Base-by-base conservation (phyloP, 2,113 vertebrate species). In the Grammomys dolichurus region DNA sequence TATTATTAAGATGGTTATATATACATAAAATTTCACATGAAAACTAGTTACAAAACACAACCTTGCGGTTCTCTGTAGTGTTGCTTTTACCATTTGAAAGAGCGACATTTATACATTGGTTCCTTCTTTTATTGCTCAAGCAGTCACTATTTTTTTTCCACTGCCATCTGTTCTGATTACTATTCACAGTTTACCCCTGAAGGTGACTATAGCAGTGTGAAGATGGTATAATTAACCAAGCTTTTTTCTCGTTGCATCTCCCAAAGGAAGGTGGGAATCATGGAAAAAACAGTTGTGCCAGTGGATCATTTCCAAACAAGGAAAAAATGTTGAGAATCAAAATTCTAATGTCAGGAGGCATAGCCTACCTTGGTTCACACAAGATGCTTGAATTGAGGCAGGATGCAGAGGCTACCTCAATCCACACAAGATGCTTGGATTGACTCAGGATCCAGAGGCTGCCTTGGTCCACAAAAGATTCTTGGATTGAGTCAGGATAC, bases 61-160 rank as follows among this genome's bases (percentile, higher is more conserved):
- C 89, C 24, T 86, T 92, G 70, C 73, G 14, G 14, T 81, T 54
- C 51, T 90, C 94, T 76, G 80, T 91, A 46, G 36, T 69, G 7
- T 81, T 96, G 48, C n/a, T 85, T 94, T 95, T 94, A 92, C 8
- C 75, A 75, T 91, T 95, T 80, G 93, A 96, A 95, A n/a, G 69
- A 65, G 8, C 26, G 48, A 87, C 67, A 72, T 87, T 54, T 87
- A 51, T 70, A 40, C 33, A 72, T 87, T 17, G 56, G 33, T 73
- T 76, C 31, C 60, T 85, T 89, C 84, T 87, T 91, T 89, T 63
- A 82, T 91, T 95, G 96, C 72, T 88, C 13, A 81, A 87, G 69
- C 87, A 96, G 85, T 92, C 88, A 90, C 48, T 75, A 51, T 94
- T 94, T 92, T n/a, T 95, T 94, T 89, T 90, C 81, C 86, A 90